phyloP scores from a whole-genome alignment of 2,888 invertebrate species.

The Apotomis capreana region DNA sequence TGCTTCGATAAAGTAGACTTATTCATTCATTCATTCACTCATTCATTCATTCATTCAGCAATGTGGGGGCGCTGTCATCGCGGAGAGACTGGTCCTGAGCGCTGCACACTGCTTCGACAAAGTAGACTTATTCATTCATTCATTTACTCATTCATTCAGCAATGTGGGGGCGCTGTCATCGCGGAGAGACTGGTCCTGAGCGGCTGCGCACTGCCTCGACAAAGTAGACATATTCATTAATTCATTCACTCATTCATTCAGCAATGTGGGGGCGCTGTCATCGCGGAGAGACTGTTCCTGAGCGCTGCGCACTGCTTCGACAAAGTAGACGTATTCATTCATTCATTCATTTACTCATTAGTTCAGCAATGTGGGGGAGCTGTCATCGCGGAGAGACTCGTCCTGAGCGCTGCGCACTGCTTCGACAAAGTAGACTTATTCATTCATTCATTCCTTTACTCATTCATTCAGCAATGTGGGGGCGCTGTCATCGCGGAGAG shows the following conservation, averaged over 20 bases:
- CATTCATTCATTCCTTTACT: neutral
- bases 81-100: conserved; percentile 83
- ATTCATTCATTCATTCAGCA: conserved; percentile 81
- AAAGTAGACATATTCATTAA: too few relatives aligned
- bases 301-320: too few relatives aligned
- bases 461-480: too few relatives aligned
- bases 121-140: conserved; percentile 50
- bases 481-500: too few relatives aligned
- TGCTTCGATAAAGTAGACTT: conserved; percentile 76
- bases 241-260: conserved; percentile 75
- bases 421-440: conserved; percentile 70
- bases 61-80: conserved; percentile 87
- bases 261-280: too few relatives aligned
- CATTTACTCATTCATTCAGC: neutral
- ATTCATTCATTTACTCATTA: conserved; percentile 55
- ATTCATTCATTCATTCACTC: too few relatives aligned
- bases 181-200: too few relatives aligned
- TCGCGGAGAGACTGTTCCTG: too few relatives aligned
- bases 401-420: conserved; percentile 87
- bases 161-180: neutral
- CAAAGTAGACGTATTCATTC: too few relatives aligned
- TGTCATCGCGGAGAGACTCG: conserved; percentile 83
- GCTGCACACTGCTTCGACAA: conserved; percentile 86
- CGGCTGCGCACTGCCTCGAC: too few relatives aligned
- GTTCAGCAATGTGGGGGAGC: conserved; percentile 88